These are phyloP conservation scores for Tyrophagus putrescentiae DNA, from an alignment of 1,140 invertebrate genomes.

Conservation along the genomic window DNA sequence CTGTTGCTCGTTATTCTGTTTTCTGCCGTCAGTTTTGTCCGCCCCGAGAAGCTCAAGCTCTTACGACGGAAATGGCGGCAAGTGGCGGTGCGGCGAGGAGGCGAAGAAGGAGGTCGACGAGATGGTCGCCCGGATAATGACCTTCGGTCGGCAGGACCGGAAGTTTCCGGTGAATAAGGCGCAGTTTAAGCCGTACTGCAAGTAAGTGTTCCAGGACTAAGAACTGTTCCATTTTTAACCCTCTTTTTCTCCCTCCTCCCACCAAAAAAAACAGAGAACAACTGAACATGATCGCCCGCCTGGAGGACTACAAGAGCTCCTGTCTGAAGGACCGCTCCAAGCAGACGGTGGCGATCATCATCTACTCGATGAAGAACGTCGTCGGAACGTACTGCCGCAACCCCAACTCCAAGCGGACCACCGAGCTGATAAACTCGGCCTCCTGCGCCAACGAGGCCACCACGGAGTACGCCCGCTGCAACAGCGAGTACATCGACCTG, in stretches of 20 bases:
- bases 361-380: neutral
- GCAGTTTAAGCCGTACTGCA: neutral
- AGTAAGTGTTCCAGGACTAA: conserved; percentile 17
- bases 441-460: neutral
- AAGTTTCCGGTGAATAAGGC: neutral
- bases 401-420: neutral
- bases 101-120: neutral
- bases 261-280: neutral
- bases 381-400: neutral
- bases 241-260: neutral
- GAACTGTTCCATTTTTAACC: neutral
- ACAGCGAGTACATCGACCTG: neutral
- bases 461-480: neutral
- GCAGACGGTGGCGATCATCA: neutral
- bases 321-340: neutral
- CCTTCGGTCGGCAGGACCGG: neutral
- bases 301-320: neutral
- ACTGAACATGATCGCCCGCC: neutral
- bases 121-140: conserved; percentile 5
- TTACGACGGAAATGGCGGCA: neutral
- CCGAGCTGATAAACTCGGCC: neutral
- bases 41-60: too few relatives aligned
- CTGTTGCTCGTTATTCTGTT: too few relatives aligned
- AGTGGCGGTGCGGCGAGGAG: neutral
- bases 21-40: too few relatives aligned